phyloP scores from a whole-genome alignment of 2,888 invertebrate species.

The Mactromeris polynyma region DNA sequence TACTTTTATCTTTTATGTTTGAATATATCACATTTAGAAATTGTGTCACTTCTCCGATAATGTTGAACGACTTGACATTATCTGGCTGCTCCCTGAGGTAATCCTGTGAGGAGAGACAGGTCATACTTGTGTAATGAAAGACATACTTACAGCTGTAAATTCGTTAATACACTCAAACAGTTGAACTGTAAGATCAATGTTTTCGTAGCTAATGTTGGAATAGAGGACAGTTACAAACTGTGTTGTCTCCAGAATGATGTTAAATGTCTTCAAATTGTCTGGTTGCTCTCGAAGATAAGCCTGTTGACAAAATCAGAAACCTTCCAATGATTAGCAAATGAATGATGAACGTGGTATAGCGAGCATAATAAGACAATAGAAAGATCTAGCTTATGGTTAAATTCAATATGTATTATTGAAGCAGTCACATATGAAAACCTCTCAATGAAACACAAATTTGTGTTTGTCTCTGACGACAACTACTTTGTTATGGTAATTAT shows the following conservation, averaged over 20 bases:
- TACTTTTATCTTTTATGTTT: slow-evolving; percentile 85
- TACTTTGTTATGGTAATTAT: background rate
- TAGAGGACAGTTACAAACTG: slow-evolving; percentile 86
- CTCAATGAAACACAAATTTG: too few relatives aligned
- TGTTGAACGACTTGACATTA: slow-evolving; percentile 87
- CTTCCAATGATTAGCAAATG: background rate
- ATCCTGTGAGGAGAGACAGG: slow-evolving; percentile 77
- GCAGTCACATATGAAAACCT: too few relatives aligned
- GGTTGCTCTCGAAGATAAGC: slow-evolving; percentile 86
- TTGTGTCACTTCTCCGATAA: slow-evolving; percentile 86
- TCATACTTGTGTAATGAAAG: slow-evolving; percentile 8
- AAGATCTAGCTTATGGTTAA: too few relatives aligned
- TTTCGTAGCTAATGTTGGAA: slow-evolving; percentile 85
- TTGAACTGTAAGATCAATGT: slow-evolving; percentile 86
- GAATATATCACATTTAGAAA: slow-evolving; percentile 87
- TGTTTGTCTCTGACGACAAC: too few relatives aligned
- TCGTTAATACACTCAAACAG: slow-evolving; percentile 87
- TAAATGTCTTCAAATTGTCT: slow-evolving; percentile 87
- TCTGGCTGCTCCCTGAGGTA: slow-evolving; percentile 87
- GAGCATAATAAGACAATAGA: background rate
- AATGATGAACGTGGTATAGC: background rate
- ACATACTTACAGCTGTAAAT: slow-evolving; percentile 85
- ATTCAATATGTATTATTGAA: too few relatives aligned
- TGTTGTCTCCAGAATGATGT: slow-evolving; percentile 86
- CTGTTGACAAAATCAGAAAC: slow-evolving; percentile 48